Base-by-base conservation (phyloP, 2,888 invertebrate species). In the Cerastoderma edule region DNA sequence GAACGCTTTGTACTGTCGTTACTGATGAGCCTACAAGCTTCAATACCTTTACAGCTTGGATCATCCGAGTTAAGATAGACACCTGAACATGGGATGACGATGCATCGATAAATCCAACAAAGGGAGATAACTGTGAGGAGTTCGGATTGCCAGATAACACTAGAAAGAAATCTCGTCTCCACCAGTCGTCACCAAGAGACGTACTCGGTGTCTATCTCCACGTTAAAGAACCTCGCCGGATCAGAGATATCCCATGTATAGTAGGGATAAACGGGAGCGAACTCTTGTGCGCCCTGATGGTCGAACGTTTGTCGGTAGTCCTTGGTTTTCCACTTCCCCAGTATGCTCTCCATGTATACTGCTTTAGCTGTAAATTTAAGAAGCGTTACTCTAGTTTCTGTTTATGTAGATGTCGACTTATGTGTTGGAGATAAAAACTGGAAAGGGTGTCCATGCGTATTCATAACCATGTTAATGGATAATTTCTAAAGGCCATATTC, bases 241-340 rank as follows among this genome's bases (percentile, higher is more conserved):
- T 60, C 60, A 10, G 39, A 22, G 8, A 39, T 32, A 1, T 39
- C 60, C 60, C 60, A 60, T 2, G 60, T 60, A 30, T 60, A 60
- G 22, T 60, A 60, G 13, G 60, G 60, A 39, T 60, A 60, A 10
- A 60, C 8, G 22, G 60, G 60, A 39, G 60, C 60, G n/a, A 60
- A 60, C 39, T 60, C 60, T 39, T 60, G 60, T 39, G 39, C 39
- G 3, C 60, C 60, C 60, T 60, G 60, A n/a, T 60, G 60, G 27
- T 60, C 39, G n/a, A 60, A 60, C 4, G 60, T 60, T 39, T 60
- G 60, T 39, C 60, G 19, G 35, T 33, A 60, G 24, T 60, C 19
- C 24, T 60, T 60, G 24, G 60, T 60, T 16, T 6, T 22, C 22
- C 24, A 27, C 39, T 32, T 28, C 35, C 60, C 60, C 8, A 60